Evolutionary conservation across 2,113 vertebrate genomes (phyloP).

Genomic region (Emydocephalus ijimae): DNA sequence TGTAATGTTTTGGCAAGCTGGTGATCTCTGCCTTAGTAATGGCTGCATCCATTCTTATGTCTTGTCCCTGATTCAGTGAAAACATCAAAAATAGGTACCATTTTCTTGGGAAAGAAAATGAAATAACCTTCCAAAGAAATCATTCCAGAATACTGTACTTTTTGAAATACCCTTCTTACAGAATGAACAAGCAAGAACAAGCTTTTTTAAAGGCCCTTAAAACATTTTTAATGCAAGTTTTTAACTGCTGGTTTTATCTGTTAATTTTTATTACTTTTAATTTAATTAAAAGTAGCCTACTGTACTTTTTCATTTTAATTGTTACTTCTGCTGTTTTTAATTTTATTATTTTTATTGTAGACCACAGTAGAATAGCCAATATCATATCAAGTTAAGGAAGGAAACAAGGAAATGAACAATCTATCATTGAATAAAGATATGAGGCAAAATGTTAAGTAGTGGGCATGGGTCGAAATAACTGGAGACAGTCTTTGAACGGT

Average conservation of each 20-base stretch:
- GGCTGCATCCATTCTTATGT: not conserved
- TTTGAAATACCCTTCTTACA: not conserved
- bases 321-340: not conserved
- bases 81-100: not conserved
- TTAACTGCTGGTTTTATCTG: not conserved
- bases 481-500: no score
- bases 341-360: not conserved
- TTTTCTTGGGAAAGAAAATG: not conserved
- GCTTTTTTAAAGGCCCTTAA: not conserved
- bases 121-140: not conserved
- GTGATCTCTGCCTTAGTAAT: not conserved
- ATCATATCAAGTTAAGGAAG: not conserved
- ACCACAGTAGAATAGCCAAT: not conserved
- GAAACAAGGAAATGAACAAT: not conserved
- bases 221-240: not conserved
- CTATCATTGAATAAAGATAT: not conserved
- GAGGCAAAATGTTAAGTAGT: not conserved
- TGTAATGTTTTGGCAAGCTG: not conserved
- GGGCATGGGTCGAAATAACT: no score
- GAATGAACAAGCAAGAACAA: not conserved
- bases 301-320: not conserved
- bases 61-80: not conserved
- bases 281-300: not conserved
- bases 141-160: not conserved
- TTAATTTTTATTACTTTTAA: not conserved